Base-by-base conservation (phyloP, 2,113 vertebrate species). In the Mesoclemmys tuberculata region DNA sequence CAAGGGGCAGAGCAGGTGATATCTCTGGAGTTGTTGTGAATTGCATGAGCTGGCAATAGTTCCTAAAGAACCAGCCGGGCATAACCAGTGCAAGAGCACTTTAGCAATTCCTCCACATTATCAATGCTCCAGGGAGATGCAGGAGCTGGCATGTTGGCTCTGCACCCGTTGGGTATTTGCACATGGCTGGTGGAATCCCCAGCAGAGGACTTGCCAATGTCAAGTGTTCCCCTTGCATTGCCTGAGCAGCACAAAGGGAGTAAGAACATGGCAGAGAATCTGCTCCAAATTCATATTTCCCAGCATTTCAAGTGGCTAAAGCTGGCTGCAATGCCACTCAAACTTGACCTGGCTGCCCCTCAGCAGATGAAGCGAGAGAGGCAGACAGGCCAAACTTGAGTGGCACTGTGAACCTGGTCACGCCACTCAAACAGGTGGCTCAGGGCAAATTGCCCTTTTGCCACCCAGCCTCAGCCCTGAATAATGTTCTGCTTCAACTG, bases 41-140 rank as follows among this genome's bases (percentile, higher is more conserved):
- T 11, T 8, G 1, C 0, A 1, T 1, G 9, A 1, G 68, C 41
- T 48, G 29, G n/a, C 8, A 8, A 2, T 1, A 49, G 54, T 4
- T 44, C 31, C 54, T 19, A 1, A 14, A 46, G 18, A 91, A 71
- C 35, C n/a, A 80, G 12, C n/a, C 9, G n/a, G n/a, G 35, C 10
- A 71, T 22, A 71, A 71, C n/a, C n/a, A 71, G 10, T 19, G n/a
- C 68, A 22, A 71, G 19, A 41, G 21, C 29, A 61, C 58, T 61
- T 29, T 31, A 61, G 29, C 35, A 8, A 71, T 41, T 10, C n/a
- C 68, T 10, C 8, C n/a, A 71, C 16, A 5, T 71, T 71, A 38
- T 22, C 56, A 12, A 3, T 35, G 79, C 31, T 5, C 8, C 3
- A 44, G 12, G 8, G 1, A 61, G 56, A n/a, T 74, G 51, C 0